Base-by-base conservation (phyloP, 2,888 invertebrate genomes). In the Bhutanitis thaidina region DNA sequence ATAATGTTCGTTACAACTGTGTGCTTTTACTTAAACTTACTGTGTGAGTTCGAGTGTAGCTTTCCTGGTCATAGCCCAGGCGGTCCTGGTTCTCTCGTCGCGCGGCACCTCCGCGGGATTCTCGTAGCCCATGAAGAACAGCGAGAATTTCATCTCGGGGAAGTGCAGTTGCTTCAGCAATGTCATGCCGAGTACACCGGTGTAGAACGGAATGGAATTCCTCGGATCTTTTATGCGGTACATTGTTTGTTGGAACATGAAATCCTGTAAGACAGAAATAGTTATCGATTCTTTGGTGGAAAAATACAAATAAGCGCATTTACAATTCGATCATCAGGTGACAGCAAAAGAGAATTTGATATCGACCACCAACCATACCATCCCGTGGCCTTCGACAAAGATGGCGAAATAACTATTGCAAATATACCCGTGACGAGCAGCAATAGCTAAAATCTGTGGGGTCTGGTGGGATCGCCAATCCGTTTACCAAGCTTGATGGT, bases 231-330 rank as follows among this genome's bases (percentile, higher is more conserved):
- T 98, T 57, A 98, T 97, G 30, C 98, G 92, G 75, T 95, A 95
- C 98, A 98, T 98, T 0, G 98, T 98, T 91, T 98, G 98, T 90
- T 98, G 98, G 84, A 98, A 95, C 62, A 98, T 92, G 77, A 96
- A 98, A 52, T 96, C 96, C 95, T 96, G 83, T 43, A 83, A 81
- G 16, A n/a, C 10, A n/a, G n/a, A 30, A 30, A n/a, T n/a, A n/a
- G n/a, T n/a, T n/a, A n/a, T n/a, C n/a, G n/a, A n/a, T 9, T 9
- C 29, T 1, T 30, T 30, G 30, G 9, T n/a, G 2, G 20, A 3
- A 20, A 20, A 20, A 20, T n/a, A n/a, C n/a, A n/a, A n/a, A n/a
- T n/a, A n/a, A n/a, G n/a, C n/a, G n/a, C n/a, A n/a, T n/a, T n/a
- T n/a, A n/a, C n/a, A n/a, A n/a, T n/a, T n/a, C n/a, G n/a, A n/a